Conservation (phyloP, 1,140 invertebrate genomes). For the Globodera ellingtonae region DNA sequence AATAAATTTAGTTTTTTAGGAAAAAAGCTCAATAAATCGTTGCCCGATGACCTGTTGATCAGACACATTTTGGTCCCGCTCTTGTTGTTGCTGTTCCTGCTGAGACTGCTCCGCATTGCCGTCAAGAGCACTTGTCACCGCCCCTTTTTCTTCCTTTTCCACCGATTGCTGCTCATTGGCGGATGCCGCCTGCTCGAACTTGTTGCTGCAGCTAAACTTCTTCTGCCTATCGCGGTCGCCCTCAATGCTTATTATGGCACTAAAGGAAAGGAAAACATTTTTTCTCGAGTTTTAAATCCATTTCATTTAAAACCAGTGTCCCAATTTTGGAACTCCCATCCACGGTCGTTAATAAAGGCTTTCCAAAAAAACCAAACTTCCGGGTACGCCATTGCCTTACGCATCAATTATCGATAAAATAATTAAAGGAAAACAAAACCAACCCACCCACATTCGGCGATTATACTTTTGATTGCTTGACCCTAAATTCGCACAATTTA, state of each 20-base stretch:
- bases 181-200: background rate
- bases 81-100: background rate
- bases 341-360: too few relatives aligned
- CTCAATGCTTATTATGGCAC: constrained; percentile 29
- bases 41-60: too few relatives aligned
- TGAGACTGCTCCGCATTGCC: background rate
- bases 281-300: background rate
- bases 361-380: too few relatives aligned
- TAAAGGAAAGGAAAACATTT: background rate
- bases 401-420: too few relatives aligned
- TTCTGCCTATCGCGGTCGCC: constrained; percentile 11
- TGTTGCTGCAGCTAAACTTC: background rate
- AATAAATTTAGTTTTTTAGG: too few relatives aligned
- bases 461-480: constrained; percentile 28
- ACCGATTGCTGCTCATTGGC: background rate
- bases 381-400: too few relatives aligned
- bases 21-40: too few relatives aligned
- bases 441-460: constrained; percentile 8
- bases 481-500: constrained; percentile 4
- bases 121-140: background rate
- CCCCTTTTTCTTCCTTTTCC: background rate
- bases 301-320: too few relatives aligned
- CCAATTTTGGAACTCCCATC: too few relatives aligned
- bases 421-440: background rate
- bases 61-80: too few relatives aligned